Base-by-base conservation (phyloP, 1,140 invertebrate genomes). In the Solen grandis region DNA sequence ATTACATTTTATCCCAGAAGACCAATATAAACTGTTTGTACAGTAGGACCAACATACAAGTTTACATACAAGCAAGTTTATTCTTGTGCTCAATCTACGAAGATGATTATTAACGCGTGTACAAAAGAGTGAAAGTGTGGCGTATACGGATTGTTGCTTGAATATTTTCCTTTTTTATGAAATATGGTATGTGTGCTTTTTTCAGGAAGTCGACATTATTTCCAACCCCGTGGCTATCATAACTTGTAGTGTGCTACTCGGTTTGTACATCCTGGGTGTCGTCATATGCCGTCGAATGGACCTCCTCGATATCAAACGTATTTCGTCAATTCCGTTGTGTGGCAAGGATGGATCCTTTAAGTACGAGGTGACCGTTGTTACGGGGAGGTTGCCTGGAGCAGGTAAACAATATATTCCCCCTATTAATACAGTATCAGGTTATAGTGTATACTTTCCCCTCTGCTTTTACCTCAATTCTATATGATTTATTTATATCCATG, bases 221-320 rank as follows among this genome's bases (percentile, higher is more conserved):
- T 73, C 82, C 14, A 91, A 91, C 65, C 90, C 90, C 46, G 86
- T 89, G 16, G 88, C 86, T 1, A 83, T 90, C 25, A 85, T 88
- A 19, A 93, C 93, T 5, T 90, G 93, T 31, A 88, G 92, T 52
- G 82, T 92, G 22, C 90, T 93, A 8, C 78, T 93, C 19, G 73
- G 86, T 5, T 60, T 93, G 5, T 94, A 93, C 78, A 73, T 93
- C 29, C 59, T 92, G 0, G 73, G 92, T 2, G 84, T 92, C 0
- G 88, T 93, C 25, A 91, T 92, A 73, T 92, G 93, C 31, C 86
- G 93, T 10, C 77, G 85, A 31, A 84, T 93, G 85, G 93, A 94
- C 83, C 87, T 88, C 19, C 89, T 88, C 68, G 93, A 94, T 66
- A 72, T 91, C 22, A 88, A 85, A 13, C 83, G 88, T 29, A 88